Conservation (phyloP, 2,113 vertebrate species). For the Anser brachyrhynchus region DNA sequence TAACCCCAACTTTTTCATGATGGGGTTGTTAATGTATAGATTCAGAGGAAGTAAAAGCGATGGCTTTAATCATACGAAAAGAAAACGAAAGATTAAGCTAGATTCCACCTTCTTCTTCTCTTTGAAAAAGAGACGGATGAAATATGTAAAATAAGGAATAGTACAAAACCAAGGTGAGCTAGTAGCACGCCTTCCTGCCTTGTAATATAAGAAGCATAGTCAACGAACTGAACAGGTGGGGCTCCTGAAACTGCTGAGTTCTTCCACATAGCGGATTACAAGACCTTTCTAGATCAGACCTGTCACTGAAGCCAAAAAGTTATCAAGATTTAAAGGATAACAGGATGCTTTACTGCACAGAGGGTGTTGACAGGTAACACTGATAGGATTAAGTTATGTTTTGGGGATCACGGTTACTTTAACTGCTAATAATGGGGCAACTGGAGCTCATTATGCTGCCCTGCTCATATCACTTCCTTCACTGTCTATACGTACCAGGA, state of each 20-base stretch:
- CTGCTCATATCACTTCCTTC: accelerated
- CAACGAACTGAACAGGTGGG: background rate
- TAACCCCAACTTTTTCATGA: background rate
- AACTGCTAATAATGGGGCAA: background rate
- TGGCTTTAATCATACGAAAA: background rate
- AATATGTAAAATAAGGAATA: background rate
- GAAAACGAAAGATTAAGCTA: background rate
- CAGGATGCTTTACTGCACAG: background rate
- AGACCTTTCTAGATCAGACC: background rate
- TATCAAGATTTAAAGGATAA: background rate
- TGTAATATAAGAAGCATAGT: background rate
- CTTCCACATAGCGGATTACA: background rate
- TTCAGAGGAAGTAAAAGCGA: background rate
- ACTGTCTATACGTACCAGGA: background rate
- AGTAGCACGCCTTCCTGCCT: background rate
- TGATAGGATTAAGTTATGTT: background rate
- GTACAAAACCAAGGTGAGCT: background rate
- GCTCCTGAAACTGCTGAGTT: background rate
- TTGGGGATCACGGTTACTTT: background rate
- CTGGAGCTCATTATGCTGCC: background rate
- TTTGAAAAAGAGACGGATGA: background rate
- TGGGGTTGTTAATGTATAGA: background rate
- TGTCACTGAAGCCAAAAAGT: background rate
- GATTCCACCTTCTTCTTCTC: background rate
- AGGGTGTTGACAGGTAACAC: background rate